Evolutionary conservation across 2,113 vertebrate species (phyloP), one percentile per base, ranked within the genome.

Genomic region (Melanerpes aurifrons): DNA sequence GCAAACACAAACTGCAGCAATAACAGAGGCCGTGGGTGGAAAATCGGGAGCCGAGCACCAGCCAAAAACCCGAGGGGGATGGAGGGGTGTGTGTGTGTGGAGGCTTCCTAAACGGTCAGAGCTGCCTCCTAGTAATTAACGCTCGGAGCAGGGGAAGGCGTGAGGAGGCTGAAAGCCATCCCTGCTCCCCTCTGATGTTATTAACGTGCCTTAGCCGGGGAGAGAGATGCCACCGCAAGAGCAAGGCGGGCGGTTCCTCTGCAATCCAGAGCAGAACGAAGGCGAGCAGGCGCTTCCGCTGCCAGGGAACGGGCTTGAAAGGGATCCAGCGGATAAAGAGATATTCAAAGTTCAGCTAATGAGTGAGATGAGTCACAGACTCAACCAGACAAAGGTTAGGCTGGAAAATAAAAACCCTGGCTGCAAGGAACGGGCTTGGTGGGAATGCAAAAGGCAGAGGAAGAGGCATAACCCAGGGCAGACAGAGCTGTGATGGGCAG

Each of bases 321-420:
- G 93, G 71, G 92, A 97, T 97, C 90, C 94, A 97, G 94, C 47
- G 94, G 96, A 93, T 93, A 90, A 97, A 93, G 95, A 97, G 92
- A 95, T 96, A 95, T 97, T 97, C 95, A 96, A 96, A 96, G 96
- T 95, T 95, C 93, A 72, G 64, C 96, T 97, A 97, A 98, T 97
- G 97, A 98, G 94, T 32, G 82, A 85, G 96, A 95, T 98, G 98
- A 98, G 86, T 98, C 97, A 98, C 54, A 48, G 92, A 92, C 97
- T 98, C 96, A 94, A 96, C 97, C 87, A 98, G 97, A 96, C 72
- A 87, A 96, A 97, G 96, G 91, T 62, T 89, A 96, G 97, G 90
- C 85, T 84, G 89, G 68, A 83, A 97, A 97, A 96, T 82, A 87
- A 76, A 96, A 94, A 93, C 58, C 56, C 79, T 70, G 35, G 1